Evolutionary conservation across 1,140 invertebrate genomes (phyloP).

Genomic region (Monochamus saltuarius): DNA sequence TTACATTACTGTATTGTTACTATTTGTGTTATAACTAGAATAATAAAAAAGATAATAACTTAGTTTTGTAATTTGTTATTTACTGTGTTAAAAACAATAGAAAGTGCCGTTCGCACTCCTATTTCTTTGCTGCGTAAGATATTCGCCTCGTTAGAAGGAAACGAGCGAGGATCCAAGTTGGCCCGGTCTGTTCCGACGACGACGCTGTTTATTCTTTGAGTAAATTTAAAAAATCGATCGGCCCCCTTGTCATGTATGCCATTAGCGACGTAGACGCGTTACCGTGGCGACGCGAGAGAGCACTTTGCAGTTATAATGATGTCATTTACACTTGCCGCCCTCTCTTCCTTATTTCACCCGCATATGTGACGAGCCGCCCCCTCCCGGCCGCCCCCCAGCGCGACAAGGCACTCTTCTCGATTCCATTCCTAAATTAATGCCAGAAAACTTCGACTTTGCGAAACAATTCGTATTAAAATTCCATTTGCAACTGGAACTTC

Average conservation of each 20-base stretch:
- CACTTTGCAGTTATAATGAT: slow-evolving; percentile 54
- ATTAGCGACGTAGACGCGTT: slow-evolving; percentile 49
- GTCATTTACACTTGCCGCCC: slow-evolving; percentile 53
- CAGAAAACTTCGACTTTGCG: slow-evolving; percentile 16
- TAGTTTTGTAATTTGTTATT: no score
- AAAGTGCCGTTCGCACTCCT: background rate
- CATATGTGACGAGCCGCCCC: slow-evolving; percentile 45
- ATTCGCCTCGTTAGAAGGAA: slow-evolving; percentile 4
- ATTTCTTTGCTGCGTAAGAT: background rate
- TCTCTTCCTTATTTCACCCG: slow-evolving; percentile 45
- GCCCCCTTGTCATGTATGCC: slow-evolving; percentile 53
- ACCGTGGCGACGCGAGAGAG: slow-evolving; percentile 49
- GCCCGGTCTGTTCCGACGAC: slow-evolving; percentile 10
- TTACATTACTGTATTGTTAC: no score
- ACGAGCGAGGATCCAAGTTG: slow-evolving; percentile 9
- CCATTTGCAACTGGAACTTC: slow-evolving; percentile 27
- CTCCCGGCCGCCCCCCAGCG: slow-evolving; percentile 21
- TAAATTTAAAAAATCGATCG: slow-evolving; percentile 54
- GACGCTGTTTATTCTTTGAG: slow-evolving; percentile 50
- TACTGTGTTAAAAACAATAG: no score
- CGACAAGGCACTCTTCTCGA: slow-evolving; percentile 18
- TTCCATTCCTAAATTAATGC: slow-evolving; percentile 25
- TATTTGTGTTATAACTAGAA: no score
- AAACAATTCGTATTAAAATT: slow-evolving; percentile 38
- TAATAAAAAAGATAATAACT: no score